These are phyloP conservation scores for Furcifer pardalis DNA, from an alignment of 2,797 vertebrate genomes.

Conservation along the genomic window DNA sequence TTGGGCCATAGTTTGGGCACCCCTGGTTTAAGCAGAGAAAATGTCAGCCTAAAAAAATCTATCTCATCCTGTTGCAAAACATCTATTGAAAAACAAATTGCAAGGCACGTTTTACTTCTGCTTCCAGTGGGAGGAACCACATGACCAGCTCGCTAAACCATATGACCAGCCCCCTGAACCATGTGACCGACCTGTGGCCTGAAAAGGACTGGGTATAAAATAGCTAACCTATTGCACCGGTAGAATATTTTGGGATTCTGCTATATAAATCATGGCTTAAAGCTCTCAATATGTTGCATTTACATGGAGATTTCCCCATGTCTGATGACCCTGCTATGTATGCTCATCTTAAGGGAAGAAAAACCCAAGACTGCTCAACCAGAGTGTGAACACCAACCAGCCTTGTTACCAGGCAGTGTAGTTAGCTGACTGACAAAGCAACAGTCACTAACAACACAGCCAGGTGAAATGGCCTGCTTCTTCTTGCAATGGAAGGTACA, in stretches of 20 bases:
- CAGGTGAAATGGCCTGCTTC: slow-evolving; percentile 76
- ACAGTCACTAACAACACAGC: slow-evolving; percentile 91
- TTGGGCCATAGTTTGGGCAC: too few relatives aligned
- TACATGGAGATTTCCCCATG: too few relatives aligned
- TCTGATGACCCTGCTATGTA: background rate
- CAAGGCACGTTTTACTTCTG: too few relatives aligned
- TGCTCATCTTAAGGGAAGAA: background rate
- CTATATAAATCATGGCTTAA: background rate
- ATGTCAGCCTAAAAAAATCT: too few relatives aligned
- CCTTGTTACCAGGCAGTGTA: slow-evolving; percentile 89
- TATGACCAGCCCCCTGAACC: too few relatives aligned
- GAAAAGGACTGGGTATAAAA: background rate
- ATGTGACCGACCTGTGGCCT: too few relatives aligned
- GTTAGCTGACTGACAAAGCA: slow-evolving; percentile 87
- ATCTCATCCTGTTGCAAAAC: too few relatives aligned
- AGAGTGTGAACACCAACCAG: slow-evolving; percentile 47
- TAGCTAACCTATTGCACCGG: background rate
- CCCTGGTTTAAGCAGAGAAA: too few relatives aligned
- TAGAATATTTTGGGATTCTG: background rate
- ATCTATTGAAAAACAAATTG: too few relatives aligned
- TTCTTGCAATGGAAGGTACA: rapidly evolving
- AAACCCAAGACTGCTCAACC: background rate
- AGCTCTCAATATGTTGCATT: background rate
- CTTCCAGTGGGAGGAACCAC: too few relatives aligned
- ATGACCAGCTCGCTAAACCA: too few relatives aligned